phyloP scores from a whole-genome alignment of 2,113 vertebrate genomes.

The Eurypyga helias region DNA sequence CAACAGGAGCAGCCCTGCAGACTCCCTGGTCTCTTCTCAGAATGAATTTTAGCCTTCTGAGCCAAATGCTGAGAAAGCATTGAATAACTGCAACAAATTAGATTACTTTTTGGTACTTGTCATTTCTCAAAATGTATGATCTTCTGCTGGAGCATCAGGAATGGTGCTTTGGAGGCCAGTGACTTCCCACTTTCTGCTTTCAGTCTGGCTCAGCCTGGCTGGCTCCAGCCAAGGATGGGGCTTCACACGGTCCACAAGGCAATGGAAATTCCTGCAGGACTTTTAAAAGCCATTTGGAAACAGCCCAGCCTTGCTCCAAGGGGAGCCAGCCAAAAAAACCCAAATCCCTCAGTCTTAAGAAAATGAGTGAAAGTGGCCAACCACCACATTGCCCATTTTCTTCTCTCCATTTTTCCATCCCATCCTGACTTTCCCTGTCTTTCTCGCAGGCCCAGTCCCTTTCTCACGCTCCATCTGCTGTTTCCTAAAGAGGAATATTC shows the following conservation, averaged over 20 bases:
- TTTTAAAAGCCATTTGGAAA: background rate
- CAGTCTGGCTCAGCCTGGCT: background rate
- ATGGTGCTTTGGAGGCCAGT: background rate
- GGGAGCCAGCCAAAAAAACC: background rate
- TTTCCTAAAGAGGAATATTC: background rate
- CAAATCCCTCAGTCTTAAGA: background rate
- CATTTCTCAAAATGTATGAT: background rate
- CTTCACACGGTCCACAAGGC: background rate
- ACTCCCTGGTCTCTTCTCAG: background rate
- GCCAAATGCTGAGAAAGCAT: slow-evolving; percentile 26
- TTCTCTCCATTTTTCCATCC: background rate
- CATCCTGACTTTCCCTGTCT: background rate
- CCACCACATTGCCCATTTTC: background rate
- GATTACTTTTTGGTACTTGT: background rate
- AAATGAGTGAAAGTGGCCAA: background rate
- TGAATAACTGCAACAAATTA: background rate
- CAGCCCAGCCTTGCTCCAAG: background rate
- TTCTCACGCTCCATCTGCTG: background rate
- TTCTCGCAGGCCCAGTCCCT: background rate
- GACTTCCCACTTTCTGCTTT: background rate
- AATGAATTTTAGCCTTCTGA: background rate
- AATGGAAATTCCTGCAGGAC: background rate
- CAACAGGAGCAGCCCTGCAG: background rate
- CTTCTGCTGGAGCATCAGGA: background rate
- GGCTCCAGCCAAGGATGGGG: background rate